These are phyloP conservation scores for Zaprionus capensis DNA, from an alignment of 1,140 invertebrate species.

Conservation along the genomic window DNA sequence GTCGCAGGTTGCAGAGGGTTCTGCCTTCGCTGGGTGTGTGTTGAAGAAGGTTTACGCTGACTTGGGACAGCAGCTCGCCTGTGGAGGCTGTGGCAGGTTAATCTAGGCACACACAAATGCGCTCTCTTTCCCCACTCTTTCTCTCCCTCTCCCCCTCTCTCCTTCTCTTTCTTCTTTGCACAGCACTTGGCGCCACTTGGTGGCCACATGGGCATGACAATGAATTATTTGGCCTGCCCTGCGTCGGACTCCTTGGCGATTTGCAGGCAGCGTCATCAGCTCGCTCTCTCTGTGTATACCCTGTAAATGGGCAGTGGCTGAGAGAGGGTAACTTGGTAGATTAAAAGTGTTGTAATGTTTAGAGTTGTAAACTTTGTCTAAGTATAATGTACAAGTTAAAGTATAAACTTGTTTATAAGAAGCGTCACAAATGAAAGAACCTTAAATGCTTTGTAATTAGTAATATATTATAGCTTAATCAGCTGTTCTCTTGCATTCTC, in stretches of 20 bases:
- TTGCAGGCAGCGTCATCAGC: conserved; percentile 21
- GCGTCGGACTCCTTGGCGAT: conserved; percentile 24
- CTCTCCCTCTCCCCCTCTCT: neutral
- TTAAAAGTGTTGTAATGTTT: too few relatives aligned
- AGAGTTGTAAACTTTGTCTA: too few relatives aligned
- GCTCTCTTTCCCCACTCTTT: neutral
- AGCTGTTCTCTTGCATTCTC: too few relatives aligned
- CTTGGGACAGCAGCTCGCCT: neutral
- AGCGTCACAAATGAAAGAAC: too few relatives aligned
- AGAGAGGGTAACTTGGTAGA: neutral
- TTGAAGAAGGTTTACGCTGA: neutral
- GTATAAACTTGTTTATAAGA: too few relatives aligned
- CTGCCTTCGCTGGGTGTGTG: neutral
- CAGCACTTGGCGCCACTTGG: conserved; percentile 28
- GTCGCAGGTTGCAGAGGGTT: neutral
- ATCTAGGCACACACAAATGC: conserved; percentile 3
- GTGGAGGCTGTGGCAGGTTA: conserved; percentile 3
- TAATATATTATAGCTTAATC: too few relatives aligned
- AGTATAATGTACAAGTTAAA: too few relatives aligned
- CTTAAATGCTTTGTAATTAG: too few relatives aligned
- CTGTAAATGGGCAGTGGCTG: neutral
- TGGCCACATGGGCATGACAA: conserved; percentile 73
- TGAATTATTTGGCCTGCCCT: conserved; percentile 64
- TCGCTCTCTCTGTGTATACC: conserved; percentile 14
- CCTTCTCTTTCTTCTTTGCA: neutral